These are phyloP conservation scores for Papilio polytes DNA, from an alignment of 1,140 invertebrate genomes.

Conservation along the genomic window DNA sequence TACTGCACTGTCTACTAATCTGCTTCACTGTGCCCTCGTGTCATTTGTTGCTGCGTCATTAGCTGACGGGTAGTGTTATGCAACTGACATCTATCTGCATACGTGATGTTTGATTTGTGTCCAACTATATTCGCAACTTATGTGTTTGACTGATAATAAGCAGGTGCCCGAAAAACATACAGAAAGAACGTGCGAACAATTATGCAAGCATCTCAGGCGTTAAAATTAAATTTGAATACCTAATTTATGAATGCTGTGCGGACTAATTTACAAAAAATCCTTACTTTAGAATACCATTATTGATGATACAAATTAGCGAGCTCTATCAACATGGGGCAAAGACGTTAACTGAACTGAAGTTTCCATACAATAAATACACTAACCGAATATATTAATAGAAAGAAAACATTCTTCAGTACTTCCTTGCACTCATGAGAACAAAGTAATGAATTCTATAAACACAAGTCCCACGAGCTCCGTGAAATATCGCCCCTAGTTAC, in stretches of 20 bases:
- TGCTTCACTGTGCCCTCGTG: not conserved
- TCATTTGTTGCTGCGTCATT: conserved; percentile 12
- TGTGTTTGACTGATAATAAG: not conserved
- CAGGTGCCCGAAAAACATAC: no score
- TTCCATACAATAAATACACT: not conserved
- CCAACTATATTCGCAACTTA: not conserved
- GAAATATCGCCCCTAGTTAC: conserved; percentile 6
- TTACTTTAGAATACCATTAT: no score
- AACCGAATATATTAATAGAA: not conserved
- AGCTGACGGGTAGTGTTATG: not conserved
- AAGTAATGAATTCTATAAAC: conserved; percentile 7
- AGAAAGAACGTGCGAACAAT: no score
- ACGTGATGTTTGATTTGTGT: not conserved
- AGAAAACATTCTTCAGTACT: not conserved
- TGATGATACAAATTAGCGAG: no score
- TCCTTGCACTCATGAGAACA: not conserved
- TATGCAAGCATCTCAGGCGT: no score
- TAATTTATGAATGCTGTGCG: no score
- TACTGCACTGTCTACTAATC: no score
- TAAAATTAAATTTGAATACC: no score
- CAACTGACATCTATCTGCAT: conserved; percentile 13
- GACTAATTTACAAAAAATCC: no score
- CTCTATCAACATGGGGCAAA: no score
- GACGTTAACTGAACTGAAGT: no score
- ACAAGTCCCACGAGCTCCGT: not conserved